Evolutionary conservation across 2,113 vertebrate genomes (phyloP).

Genomic region (Coptodon bakossiorum): DNA sequence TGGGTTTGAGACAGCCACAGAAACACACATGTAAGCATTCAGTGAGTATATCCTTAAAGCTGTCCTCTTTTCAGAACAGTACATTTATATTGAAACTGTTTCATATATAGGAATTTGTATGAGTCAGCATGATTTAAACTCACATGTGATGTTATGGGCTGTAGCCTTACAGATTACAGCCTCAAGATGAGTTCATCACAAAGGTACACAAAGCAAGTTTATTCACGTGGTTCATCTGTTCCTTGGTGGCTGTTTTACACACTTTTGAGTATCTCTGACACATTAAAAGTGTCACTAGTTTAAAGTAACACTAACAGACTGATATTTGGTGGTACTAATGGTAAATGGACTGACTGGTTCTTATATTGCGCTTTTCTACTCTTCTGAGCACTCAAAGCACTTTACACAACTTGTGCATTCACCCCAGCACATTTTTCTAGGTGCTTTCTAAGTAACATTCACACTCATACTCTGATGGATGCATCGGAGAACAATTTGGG

Average conservation of each 20-base stretch:
- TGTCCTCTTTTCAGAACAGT: background rate
- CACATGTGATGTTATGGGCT: background rate
- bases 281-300: background rate
- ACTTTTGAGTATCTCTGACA: background rate
- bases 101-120: background rate
- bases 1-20: background rate
- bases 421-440: too few species aligned
- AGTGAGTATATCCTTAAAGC: background rate
- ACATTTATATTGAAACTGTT: background rate
- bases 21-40: background rate
- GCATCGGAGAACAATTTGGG: too few species aligned
- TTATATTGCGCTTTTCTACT: too few species aligned
- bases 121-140: background rate
- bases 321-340: background rate
- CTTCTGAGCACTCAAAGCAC: too few species aligned
- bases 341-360: too few species aligned
- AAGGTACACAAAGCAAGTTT: background rate
- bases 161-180: background rate
- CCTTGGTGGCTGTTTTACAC: background rate
- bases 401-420: too few species aligned
- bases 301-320: background rate
- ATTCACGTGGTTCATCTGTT: background rate
- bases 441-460: too few species aligned
- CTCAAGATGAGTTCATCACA: background rate
- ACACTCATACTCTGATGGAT: too few species aligned